Conservation (phyloP, 2,888 invertebrate species). For the Hydrotaea diabolus region DNA sequence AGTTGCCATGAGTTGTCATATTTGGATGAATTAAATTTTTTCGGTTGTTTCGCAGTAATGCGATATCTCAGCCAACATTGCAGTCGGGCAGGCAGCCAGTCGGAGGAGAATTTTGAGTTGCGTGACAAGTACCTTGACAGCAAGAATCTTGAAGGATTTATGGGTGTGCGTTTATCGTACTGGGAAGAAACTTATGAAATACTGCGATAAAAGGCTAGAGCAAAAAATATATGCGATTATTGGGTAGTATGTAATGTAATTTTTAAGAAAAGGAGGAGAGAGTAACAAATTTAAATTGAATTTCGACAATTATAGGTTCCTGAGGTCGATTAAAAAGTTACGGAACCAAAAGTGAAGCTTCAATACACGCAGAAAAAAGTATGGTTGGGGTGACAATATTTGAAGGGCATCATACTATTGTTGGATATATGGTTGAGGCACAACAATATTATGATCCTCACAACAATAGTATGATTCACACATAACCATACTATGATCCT, state of each 20-base stretch:
- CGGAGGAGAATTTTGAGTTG: slow-evolving; percentile 26
- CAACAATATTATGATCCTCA: too few relatives aligned
- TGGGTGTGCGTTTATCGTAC: not conserved
- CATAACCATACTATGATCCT: too few relatives aligned
- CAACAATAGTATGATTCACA: too few relatives aligned
- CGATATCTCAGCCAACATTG: not conserved
- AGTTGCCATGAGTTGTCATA: slow-evolving; percentile 48
- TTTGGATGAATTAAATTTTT: slow-evolving; percentile 41
- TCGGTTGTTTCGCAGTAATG: slow-evolving; percentile 24
- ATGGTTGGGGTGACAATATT: too few relatives aligned
- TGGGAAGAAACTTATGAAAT: not conserved
- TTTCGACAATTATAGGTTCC: too few relatives aligned
- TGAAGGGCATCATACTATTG: too few relatives aligned
- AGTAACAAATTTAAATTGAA: too few relatives aligned
- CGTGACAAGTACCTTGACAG: slow-evolving; percentile 51
- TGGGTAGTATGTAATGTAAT: not conserved
- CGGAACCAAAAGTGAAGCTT: too few relatives aligned
- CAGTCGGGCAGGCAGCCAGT: not conserved
- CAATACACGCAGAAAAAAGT: too few relatives aligned
- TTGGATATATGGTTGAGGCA: too few relatives aligned
- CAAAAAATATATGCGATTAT: not conserved
- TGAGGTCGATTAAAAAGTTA: too few relatives aligned
- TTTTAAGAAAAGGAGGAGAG: not conserved
- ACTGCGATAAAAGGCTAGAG: not conserved
- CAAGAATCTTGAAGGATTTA: slow-evolving; percentile 27